Percentiles rank a stretch among this genome's conserved stretches.
phyloP scores from a whole-genome alignment of 2,888 invertebrate genomes.

The Macrosiphum euphorbiae region DNA sequence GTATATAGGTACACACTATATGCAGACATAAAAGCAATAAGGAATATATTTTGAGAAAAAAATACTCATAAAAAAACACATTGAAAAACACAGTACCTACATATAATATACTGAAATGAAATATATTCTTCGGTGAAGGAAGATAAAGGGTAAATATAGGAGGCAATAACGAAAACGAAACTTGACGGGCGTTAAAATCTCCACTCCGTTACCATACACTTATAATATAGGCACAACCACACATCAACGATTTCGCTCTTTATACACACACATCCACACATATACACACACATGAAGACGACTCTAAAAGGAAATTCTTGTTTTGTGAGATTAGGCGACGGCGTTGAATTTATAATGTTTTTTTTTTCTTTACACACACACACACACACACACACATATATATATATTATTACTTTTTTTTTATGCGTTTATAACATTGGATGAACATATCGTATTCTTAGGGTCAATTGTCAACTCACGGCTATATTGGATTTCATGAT shows the following conservation, averaged over 20 bases:
- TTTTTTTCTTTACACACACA: not conserved
- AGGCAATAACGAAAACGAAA: slow-evolving; percentile 61
- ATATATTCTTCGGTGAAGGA: slow-evolving; percentile 29
- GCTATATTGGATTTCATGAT: slow-evolving; percentile 64
- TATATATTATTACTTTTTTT: slow-evolving; percentile 23
- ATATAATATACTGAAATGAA: slow-evolving; percentile 14
- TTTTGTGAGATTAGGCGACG: slow-evolving; percentile 62
- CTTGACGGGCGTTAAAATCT: slow-evolving; percentile 65
- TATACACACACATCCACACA: slow-evolving; percentile 35
- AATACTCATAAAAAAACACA: slow-evolving; percentile 41
- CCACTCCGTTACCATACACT: slow-evolving; percentile 6
- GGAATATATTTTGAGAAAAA: slow-evolving; percentile 12
- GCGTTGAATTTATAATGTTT: slow-evolving; percentile 58
- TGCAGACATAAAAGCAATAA: not conserved
- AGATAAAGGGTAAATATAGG: slow-evolving; percentile 54
- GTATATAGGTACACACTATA: not conserved
- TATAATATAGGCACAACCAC: slow-evolving; percentile 27
- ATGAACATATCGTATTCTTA: slow-evolving; percentile 57
- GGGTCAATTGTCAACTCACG: slow-evolving; percentile 64
- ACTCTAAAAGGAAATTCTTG: slow-evolving; percentile 64
- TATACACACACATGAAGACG: slow-evolving; percentile 40
- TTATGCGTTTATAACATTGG: slow-evolving; percentile 58
- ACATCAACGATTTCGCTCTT: slow-evolving; percentile 61
- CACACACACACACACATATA: not conserved
- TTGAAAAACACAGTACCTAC: slow-evolving; percentile 16